Base-by-base conservation (phyloP, 1,140 invertebrate genomes). In the Neodiprion pinetum region DNA sequence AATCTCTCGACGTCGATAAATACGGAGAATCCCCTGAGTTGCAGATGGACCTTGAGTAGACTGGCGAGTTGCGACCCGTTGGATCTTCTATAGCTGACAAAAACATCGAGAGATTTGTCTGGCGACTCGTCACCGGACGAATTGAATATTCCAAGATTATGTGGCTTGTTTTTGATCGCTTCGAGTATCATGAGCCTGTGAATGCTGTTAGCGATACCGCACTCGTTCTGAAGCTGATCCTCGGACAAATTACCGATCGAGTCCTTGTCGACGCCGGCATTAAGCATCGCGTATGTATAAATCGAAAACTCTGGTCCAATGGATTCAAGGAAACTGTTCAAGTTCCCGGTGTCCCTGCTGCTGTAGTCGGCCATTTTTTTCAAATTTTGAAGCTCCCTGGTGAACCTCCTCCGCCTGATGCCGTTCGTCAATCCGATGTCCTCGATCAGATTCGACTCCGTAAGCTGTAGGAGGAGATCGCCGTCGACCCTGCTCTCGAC, bases 351-450 rank as follows among this genome's bases (percentile, higher is more conserved):
- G 83, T 99, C 98, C 81, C 95, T 93, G 61, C 96, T 98, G 48
- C 96, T 96, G 84, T 99, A 99, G 85, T 99, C 98, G 8, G 98
- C 96, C 91, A 98, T 96, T 85, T 96, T 95, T 87, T 99, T 99
- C 73, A 99, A 88, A 81, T 96, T 96, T 84, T 96, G 95, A 72
- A 99, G 88, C 88, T 99, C 98, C 81, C 98, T 89, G 65, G 96
- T 94, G 89, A 99, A 99, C 91, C 97, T 92, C 90, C 96, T 94
- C 77, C 97, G 90, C 81, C 96, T 92, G 81, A 99, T 97, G 71
- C 98, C 97, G 88, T 99, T 99, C 50, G 90, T 92, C 78, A 99
- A 94, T 7, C 95, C 95, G 76, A 99, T 96, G 87, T 99, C 98
- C 77, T 97, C 94, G 75, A 91, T 92, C 21, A 99, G 90, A 89